These are phyloP conservation scores for Gouania willdenowi DNA, from an alignment of 2,797 vertebrate genomes.

Conservation along the genomic window DNA sequence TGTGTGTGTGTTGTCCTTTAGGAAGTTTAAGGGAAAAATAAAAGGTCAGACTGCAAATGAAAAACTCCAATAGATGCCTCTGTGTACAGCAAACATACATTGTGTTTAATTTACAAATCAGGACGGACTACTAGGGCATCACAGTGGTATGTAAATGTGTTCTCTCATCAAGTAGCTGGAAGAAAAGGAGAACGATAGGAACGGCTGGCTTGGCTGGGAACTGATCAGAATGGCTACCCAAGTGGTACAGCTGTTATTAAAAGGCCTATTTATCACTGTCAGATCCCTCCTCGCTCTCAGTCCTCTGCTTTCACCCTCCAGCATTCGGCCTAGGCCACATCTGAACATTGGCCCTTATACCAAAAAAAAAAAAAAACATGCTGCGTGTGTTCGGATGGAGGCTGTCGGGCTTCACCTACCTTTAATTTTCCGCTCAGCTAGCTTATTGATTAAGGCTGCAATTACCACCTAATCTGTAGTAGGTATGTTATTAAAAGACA, in stretches of 20 bases:
- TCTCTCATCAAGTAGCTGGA: constrained; percentile 42
- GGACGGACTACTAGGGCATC: constrained; percentile 48
- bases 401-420: constrained; percentile 58
- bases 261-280: constrained; percentile 87
- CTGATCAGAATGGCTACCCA: constrained; percentile 74
- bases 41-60: constrained; percentile 20
- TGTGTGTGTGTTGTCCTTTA: constrained; percentile 4
- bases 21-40: constrained; percentile 34
- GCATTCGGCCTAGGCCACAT: constrained; percentile 72
- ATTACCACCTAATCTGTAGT: constrained; percentile 83
- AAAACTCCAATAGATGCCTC: background rate
- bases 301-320: constrained; percentile 64
- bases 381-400: constrained; percentile 26
- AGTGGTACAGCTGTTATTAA: constrained; percentile 85
- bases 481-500: constrained; percentile 82
- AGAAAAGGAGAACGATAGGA: background rate
- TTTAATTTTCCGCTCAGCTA: constrained; percentile 85
- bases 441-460: constrained; percentile 87
- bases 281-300: constrained; percentile 71
- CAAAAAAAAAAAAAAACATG: constrained; percentile 29
- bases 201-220: constrained; percentile 44
- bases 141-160: constrained; percentile 59
- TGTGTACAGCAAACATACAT: too few relatives aligned
- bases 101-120: too few relatives aligned
- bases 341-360: constrained; percentile 74